These are phyloP conservation scores for Tautogolabrus adspersus DNA, from an alignment of 2,113 vertebrate genomes.

Conservation along the genomic window DNA sequence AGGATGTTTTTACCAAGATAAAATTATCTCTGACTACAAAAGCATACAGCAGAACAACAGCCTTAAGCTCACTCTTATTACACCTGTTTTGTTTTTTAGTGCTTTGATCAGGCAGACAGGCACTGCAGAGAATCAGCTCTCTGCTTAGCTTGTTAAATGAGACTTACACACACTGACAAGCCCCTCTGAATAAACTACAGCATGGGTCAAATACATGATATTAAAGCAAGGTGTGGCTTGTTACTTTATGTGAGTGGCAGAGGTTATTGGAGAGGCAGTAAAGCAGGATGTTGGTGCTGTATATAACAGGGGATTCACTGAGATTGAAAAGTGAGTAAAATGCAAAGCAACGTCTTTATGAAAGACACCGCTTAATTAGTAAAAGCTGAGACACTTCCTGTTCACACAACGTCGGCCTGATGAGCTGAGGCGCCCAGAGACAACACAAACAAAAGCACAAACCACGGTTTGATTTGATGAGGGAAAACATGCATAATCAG, in stretches of 20 bases:
- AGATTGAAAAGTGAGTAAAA: constrained; percentile 19
- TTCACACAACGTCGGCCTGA: constrained; percentile 51
- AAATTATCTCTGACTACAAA: constrained; percentile 28
- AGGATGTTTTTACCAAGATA: not conserved
- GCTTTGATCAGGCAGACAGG: constrained; percentile 36
- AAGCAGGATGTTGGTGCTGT: not conserved
- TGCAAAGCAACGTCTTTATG: constrained; percentile 6
- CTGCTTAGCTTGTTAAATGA: constrained; percentile 22
- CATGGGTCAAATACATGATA: constrained; percentile 9
- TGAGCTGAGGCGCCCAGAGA: constrained; percentile 23
- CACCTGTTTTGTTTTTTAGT: constrained; percentile 13
- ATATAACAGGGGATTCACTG: not conserved
- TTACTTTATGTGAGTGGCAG: constrained; percentile 2
- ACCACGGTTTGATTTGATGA: constrained; percentile 19
- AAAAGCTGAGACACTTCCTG: constrained; percentile 42
- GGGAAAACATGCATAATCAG: constrained; percentile 19
- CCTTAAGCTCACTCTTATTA: constrained; percentile 6
- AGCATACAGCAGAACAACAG: constrained; percentile 12
- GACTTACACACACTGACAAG: constrained; percentile 7
- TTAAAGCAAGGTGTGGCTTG: constrained; percentile 1
- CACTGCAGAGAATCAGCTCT: constrained; percentile 18
- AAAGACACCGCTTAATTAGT: constrained; percentile 37
- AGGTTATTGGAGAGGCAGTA: not conserved
- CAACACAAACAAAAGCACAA: constrained; percentile 26
- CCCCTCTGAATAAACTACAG: constrained; percentile 14